These are phyloP conservation scores for Platycnemis pennipes DNA, from an alignment of 2,888 invertebrate genomes.

Conservation along the genomic window DNA sequence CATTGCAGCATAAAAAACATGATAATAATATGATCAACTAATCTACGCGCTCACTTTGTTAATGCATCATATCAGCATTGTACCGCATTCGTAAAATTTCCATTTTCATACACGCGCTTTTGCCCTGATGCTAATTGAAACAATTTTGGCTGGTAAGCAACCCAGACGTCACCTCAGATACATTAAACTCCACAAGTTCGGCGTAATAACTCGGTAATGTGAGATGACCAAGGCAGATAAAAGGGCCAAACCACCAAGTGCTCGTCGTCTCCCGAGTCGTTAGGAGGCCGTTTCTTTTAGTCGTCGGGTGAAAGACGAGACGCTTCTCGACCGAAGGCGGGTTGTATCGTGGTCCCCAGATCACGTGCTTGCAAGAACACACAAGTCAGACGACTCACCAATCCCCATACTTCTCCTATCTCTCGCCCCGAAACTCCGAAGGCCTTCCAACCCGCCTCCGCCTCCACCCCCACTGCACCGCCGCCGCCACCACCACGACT, in stretches of 20 bases:
- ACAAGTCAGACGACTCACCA: background rate
- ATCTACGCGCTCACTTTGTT: no score
- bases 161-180: background rate
- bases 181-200: background rate
- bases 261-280: conserved; percentile 1
- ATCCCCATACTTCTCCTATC: background rate
- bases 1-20: no score
- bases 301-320: conserved; percentile 57
- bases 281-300: background rate
- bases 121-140: background rate
- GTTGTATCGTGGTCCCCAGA: conserved; percentile 38
- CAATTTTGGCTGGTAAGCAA: background rate
- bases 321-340: conserved; percentile 18
- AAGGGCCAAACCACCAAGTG: conserved; percentile 12
- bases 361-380: conserved; percentile 23
- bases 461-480: background rate
- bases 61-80: no score
- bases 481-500: background rate
- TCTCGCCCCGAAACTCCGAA: background rate
- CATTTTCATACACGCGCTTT: background rate
- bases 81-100: no score
- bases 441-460: background rate
- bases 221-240: conserved; percentile 35
- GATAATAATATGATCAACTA: no score
- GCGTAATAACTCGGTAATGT: conserved; percentile 52